Base-by-base conservation (phyloP, 2,888 invertebrate species). In the Trachelus troglodyta region DNA sequence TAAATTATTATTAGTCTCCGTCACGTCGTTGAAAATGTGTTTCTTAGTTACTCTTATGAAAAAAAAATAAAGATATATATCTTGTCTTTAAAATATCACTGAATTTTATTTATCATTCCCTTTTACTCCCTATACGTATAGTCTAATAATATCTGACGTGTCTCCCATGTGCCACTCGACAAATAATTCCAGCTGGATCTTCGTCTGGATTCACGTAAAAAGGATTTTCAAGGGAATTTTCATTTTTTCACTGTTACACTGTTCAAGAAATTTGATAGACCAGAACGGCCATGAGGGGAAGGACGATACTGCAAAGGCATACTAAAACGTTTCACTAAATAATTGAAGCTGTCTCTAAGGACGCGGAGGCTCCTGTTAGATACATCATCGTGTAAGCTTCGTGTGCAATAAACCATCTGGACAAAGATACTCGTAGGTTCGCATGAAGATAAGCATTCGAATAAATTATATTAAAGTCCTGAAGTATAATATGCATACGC, bases 1-100 rank as follows among this genome's bases (percentile, higher is more conserved):
- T 93, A 94, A 89, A 6, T 23, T 56, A 40, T 40, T 40, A 15
- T 56, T 23, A 56, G 15, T 15, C 15, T 56, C 56, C 0, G 56
- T 23, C 23, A 9, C 23, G 9, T 15, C 4, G 15, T 56, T 23
- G 56, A 23, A 15, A 56, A 56, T 56, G 0, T 56, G 23, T 56
- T 56, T 23, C 56, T 56, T 23, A 23, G 15, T 23, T 15, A 23
- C 0, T 56, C 6, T 23, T 9, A 23, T 23, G 56, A 6, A 56
- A 56, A 56, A 23, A 23, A 9, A 2, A 6, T 0, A 23, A 23
- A 23, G 9, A 15, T 56, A 37, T 37, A 37, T 15, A 37, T 9
- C 23, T 9, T 56, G 6, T 9, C 56, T 56, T 6, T 23, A 6
- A 23, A 15, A 0, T 23, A 23, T 23, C 40, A 12, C 37, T 40